Base-by-base conservation (phyloP, 1,140 invertebrate genomes). In the Lethrus apterus region DNA sequence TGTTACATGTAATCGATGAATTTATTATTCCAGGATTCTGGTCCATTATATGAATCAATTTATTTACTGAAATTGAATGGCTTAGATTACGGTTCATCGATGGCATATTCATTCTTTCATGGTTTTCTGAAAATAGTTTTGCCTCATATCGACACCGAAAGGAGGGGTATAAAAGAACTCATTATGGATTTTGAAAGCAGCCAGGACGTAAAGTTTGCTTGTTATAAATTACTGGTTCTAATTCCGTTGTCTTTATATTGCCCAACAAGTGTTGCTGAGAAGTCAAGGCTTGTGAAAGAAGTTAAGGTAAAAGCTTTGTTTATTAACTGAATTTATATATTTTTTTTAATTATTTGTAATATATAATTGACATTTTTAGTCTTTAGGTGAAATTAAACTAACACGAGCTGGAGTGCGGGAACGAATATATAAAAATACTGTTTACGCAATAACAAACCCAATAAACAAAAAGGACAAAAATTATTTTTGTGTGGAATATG, bases 31-130 rank as follows among this genome's bases (percentile, higher is more conserved):
- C 33, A 31, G 26, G 24, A 38, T 21, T n/a, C 7, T 34, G 29
- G 29, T 7, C 29, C 24, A 2, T 30, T 30, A 11, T 43, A 43
- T 29, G 17, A 33, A 11, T 20, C 32, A 1, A 34, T 44, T 18
- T 19, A 9, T 34, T 18, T 44, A 33, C 19, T 18, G 5, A 38
- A 21, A 14, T 23, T 38, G 20, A 38, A 24, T 40, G 44, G 44
- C 9, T 24, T 76, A 2, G 71, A 76, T 59, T 80, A 76, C 54
- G 80, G 77, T 0, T 69, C 67, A 4, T 72, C 73, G 1, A 80
- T 83, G 78, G 80, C 80, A 1, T 74, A 72, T 4, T 78, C 67
- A 42, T 83, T 72, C 58, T 78, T 74, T 45, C 75, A 79, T 54
- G 80, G 80, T 0, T 83, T 80, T 58, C 58, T 83, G 0, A 68